Percentiles rank a stretch among this genome's conserved stretches.
Conservation (phyloP, 2,113 vertebrate species). For the Vombatus ursinus region DNA sequence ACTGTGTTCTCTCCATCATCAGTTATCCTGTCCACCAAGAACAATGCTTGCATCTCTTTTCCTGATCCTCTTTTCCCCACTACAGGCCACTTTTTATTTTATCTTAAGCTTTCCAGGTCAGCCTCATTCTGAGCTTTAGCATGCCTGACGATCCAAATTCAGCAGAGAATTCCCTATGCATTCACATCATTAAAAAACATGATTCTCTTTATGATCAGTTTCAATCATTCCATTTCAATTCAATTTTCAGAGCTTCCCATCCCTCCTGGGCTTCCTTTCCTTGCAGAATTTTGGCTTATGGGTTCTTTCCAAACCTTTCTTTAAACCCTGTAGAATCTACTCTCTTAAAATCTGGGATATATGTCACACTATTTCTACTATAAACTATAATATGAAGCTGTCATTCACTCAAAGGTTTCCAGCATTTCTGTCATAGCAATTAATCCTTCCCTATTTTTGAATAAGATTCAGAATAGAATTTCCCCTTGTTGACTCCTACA, state of each 20-base stretch:
- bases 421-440: not conserved
- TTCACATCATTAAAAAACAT: not conserved
- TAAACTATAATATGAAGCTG: not conserved
- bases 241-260: not conserved
- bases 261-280: not conserved
- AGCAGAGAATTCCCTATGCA: not conserved
- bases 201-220: not conserved
- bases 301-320: not conserved
- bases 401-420: not conserved
- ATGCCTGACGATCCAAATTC: not conserved
- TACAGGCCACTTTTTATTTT: not conserved
- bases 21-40: not conserved
- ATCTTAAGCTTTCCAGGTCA: not conserved
- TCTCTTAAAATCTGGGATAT: not conserved
- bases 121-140: not conserved
- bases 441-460: not conserved
- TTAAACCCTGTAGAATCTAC: not conserved
- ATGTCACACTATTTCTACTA: not conserved
- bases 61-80: not conserved
- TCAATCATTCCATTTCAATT: not conserved
- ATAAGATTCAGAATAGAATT: not conserved
- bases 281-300: no score
- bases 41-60: not conserved
- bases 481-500: not conserved
- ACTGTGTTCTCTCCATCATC: not conserved